Conservation (phyloP, 2,797 vertebrate species). For the Enteromius afrohamiltoni region DNA sequence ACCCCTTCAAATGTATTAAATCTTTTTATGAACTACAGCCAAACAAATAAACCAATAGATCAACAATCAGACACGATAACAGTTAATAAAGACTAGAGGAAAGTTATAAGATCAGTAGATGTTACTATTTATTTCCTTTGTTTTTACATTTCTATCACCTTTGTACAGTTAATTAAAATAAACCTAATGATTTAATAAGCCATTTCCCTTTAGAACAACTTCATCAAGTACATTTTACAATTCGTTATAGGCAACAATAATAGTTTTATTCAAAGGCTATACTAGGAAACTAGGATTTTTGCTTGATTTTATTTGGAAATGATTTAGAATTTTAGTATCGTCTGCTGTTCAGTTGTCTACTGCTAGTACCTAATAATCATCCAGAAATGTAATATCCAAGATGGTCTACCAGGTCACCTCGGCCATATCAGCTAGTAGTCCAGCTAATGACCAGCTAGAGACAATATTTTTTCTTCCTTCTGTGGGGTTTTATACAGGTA, state of each 20-base stretch:
- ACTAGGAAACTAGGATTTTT: background rate
- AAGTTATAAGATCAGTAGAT: background rate
- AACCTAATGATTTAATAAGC: background rate
- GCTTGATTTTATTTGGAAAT: background rate
- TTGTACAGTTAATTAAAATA: background rate
- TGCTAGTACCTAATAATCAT: background rate
- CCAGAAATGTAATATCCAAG: background rate
- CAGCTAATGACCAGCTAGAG: slow-evolving; percentile 27
- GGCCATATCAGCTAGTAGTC: background rate
- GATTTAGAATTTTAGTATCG: background rate
- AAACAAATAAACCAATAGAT: background rate
- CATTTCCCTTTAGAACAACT: background rate
- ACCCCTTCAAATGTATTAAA: background rate
- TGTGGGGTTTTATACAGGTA: background rate
- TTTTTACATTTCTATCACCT: background rate
- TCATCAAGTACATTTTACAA: background rate
- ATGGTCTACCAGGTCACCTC: background rate
- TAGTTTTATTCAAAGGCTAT: background rate
- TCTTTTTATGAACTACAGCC: background rate
- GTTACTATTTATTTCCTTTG: background rate
- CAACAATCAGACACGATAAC: background rate
- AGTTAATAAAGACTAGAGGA: background rate
- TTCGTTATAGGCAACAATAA: background rate
- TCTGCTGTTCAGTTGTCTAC: background rate
- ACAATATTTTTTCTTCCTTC: background rate